Base-by-base conservation (phyloP, 2,888 invertebrate genomes). In the Protodeltote pygarga region DNA sequence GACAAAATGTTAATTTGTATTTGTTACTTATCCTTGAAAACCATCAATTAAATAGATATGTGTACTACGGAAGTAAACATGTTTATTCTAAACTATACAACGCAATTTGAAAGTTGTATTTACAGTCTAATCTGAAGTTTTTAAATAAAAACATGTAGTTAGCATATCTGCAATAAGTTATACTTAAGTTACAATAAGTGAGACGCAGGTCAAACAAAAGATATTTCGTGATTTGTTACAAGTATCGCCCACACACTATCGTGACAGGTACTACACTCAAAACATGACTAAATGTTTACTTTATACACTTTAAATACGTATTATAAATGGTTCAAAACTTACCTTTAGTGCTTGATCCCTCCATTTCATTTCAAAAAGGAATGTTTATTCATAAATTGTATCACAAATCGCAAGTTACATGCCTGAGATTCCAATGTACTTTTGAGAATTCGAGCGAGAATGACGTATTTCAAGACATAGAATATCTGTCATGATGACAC, bases 221-320 rank as follows among this genome's bases (percentile, higher is more conserved):
- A 81, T 84, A 80, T 78, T 80, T 73, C 66, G 69, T 58, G 42
- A 28, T 63, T 62, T 66, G 63, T 80, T 83, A 82, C 76, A 81
- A 79, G 77, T 73, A 79, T 88, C 89, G 88, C 89, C 90, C 89
- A 91, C 90, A 82, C 89, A 85, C 68, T 70, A 68, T 73, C 65
- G 59, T 80, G 81, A 78, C 77, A 84, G 78, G 69, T 70, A 79
- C 63, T 65, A 37, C 52, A 68, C 71, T 64, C 57, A 79, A 78
- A 83, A 79, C 73, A 77, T 60, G 27, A 57, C 33, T 52, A 52
- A 68, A 70, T 55, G 44, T 28, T 44, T 3, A n/a, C 5, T 24
- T 31, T 21, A 39, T 29, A 21, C 25, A 17, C 16, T 25, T 6
- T 6, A 24, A n/a, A 34, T 52, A 20, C 1, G 8, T 1, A 3